Percentiles rank a stretch among this genome's conserved stretches.
Conservation (phyloP, 2,113 vertebrate species). For the Petroica traversi region DNA sequence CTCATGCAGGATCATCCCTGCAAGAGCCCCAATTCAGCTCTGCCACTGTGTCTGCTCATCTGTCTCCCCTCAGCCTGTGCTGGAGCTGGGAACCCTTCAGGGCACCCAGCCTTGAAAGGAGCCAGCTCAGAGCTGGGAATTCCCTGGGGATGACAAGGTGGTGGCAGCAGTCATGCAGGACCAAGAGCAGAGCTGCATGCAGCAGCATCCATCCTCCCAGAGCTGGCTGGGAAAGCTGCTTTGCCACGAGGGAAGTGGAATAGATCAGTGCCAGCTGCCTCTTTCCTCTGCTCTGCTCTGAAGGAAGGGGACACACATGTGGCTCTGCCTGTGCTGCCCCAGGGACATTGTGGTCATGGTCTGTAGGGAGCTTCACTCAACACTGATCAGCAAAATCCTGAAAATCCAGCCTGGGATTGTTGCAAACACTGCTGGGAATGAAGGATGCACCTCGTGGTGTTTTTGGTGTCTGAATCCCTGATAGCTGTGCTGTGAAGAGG, state of each 20-base stretch:
- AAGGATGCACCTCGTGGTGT: background rate
- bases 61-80: background rate
- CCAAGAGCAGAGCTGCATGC: background rate
- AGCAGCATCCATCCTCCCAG: background rate
- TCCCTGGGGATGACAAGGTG: background rate
- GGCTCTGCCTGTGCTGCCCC: background rate
- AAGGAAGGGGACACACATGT: background rate
- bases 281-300: accelerated
- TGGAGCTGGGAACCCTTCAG: background rate
- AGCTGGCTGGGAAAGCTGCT: background rate
- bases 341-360: background rate
- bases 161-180: background rate
- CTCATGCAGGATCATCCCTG: background rate
- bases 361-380: background rate
- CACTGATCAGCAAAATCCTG: background rate
- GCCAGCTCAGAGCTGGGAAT: accelerated
- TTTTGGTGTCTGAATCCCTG: background rate
- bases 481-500: background rate
- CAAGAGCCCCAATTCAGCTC: background rate
- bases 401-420: background rate
- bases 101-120: background rate
- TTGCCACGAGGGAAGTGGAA: accelerated
- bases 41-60: background rate
- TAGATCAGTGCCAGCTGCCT: background rate
- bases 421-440: background rate